Evolutionary conservation across 35 echinoderm and acorn worm genomes (phyloP).

Genomic region (Chiridota heheva): DNA sequence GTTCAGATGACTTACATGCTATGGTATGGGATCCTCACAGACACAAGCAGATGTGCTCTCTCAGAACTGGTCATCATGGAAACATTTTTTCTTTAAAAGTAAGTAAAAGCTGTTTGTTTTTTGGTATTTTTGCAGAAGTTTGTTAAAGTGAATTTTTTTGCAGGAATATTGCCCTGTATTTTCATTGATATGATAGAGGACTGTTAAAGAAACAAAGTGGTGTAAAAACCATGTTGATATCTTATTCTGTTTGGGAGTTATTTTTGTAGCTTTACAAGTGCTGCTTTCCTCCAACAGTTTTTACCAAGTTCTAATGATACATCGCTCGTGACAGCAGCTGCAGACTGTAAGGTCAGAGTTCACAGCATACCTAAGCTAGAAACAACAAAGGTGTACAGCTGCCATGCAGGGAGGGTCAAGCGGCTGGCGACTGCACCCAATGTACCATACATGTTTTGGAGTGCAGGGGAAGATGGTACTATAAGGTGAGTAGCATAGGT

Average conservation of each 20-base stretch:
- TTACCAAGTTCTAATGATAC: conserved; percentile 88
- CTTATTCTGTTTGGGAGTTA: too few relatives aligned
- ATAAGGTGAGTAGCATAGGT: conserved; percentile 85
- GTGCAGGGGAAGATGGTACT: conserved; percentile 94
- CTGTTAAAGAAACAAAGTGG: too few relatives aligned
- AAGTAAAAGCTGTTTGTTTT: conserved; percentile 6
- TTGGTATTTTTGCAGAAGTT: conserved; percentile 6
- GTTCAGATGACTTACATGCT: conserved; percentile 91
- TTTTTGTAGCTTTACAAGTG: too few relatives aligned
- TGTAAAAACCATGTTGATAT: too few relatives aligned
- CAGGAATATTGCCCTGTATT: too few relatives aligned
- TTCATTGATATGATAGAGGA: too few relatives aligned
- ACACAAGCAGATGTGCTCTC: conserved; percentile 65
- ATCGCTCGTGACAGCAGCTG: conserved; percentile 76
- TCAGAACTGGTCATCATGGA: conserved; percentile 93
- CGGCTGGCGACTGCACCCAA: conserved; percentile 78
- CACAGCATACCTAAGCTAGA: conserved; percentile 79
- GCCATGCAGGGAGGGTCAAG: conserved; percentile 92
- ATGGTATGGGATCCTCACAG: conserved; percentile 91
- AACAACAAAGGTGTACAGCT: conserved; percentile 84
- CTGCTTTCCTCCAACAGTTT: conserved; percentile 86
- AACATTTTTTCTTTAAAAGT: conserved; percentile 98
- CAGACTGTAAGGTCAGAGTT: conserved; percentile 89
- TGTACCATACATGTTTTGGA: conserved; percentile 98
- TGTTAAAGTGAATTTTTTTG: too few relatives aligned